A percentile compares a stretch with the other conserved stretches of the same genome.
Evolutionary conservation across 2,113 vertebrate genomes (phyloP).

Genomic region (Thermophis baileyi): DNA sequence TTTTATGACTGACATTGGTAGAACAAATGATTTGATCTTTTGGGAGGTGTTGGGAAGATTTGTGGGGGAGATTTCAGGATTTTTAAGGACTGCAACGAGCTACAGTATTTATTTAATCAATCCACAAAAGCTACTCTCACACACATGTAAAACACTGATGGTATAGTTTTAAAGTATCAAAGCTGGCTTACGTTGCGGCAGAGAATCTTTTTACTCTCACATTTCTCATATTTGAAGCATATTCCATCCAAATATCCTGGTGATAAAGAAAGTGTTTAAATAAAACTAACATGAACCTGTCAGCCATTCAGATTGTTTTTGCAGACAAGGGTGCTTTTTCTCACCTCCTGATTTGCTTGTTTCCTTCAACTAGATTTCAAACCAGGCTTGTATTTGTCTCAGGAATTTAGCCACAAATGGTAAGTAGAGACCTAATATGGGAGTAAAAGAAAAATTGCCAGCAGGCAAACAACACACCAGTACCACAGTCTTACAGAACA

Average conservation of each 20-base stretch:
- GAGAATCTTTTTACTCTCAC: background rate
- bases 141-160: background rate
- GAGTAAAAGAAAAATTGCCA: background rate
- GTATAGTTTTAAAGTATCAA: background rate
- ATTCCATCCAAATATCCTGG: background rate
- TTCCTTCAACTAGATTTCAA: conserved; percentile 70
- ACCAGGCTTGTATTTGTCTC: conserved; percentile 78
- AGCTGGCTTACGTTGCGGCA: background rate
- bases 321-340: background rate
- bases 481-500: background rate
- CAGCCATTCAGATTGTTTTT: background rate
- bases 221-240: background rate
- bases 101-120: background rate
- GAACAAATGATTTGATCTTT: background rate
- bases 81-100: background rate
- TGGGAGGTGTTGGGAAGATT: background rate
- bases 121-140: background rate
- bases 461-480: background rate
- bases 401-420: conserved; percentile 73
- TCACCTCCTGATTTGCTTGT: background rate
- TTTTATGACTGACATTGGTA: background rate
- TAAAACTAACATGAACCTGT: background rate
- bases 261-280: background rate
- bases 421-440: conserved; percentile 54
- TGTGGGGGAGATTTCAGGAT: background rate